Conservation (phyloP, 2,797 vertebrate species). For the Thalassophryne amazonica region DNA sequence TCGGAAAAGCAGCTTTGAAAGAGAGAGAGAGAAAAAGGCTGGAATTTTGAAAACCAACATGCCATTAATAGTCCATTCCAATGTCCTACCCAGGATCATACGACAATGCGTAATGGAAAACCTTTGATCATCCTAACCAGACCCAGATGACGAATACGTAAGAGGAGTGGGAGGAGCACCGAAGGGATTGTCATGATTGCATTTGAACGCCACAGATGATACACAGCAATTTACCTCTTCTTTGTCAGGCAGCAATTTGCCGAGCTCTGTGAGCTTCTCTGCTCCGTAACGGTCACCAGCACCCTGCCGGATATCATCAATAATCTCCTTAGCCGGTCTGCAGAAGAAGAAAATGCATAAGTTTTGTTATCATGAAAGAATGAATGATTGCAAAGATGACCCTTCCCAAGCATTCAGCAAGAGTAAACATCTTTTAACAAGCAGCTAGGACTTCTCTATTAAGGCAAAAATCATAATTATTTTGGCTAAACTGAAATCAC, state of each 20-base stretch:
- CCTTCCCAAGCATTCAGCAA: too few relatives aligned
- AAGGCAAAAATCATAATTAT: too few relatives aligned
- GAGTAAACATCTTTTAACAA: too few relatives aligned
- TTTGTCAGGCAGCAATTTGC: conserved; percentile 80
- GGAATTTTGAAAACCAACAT: conserved; percentile 10
- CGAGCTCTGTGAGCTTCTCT: conserved; percentile 80
- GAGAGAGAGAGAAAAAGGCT: neutral
- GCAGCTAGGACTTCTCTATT: too few relatives aligned
- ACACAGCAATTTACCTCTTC: conserved; percentile 77
- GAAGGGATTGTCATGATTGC: conserved; percentile 11
- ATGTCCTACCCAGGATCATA: conserved; percentile 33
- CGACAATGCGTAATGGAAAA: conserved; percentile 55
- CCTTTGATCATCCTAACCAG: conserved; percentile 65
- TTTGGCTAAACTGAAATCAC: too few relatives aligned
- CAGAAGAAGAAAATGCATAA: conserved; percentile 19
- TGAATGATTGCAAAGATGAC: too few relatives aligned
- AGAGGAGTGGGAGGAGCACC: neutral
- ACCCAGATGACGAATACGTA: conserved; percentile 58
- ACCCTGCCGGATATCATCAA: conserved; percentile 79
- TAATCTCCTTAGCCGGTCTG: conserved; percentile 79
- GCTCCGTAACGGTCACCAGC: conserved; percentile 75
- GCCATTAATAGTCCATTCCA: conserved; percentile 30
- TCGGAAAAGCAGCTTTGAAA: conserved; percentile 22
- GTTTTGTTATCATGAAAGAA: too few relatives aligned
- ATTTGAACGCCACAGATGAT: conserved; percentile 32